These are phyloP conservation scores for Clistopyga incitator DNA, from an alignment of 2,888 invertebrate species.

Conservation along the genomic window DNA sequence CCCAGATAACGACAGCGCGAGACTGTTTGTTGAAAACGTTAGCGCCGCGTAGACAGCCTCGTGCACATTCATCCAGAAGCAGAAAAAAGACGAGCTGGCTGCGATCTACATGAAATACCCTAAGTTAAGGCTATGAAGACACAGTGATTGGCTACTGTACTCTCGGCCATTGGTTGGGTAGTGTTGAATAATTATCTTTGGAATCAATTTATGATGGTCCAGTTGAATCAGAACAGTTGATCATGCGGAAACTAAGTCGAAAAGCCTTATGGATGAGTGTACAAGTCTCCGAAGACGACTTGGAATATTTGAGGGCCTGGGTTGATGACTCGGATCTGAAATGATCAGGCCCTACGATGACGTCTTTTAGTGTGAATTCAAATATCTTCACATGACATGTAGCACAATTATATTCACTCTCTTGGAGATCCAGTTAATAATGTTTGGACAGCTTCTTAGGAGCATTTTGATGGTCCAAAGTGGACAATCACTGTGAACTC, in stretches of 20 bases:
- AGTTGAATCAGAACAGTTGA: no score
- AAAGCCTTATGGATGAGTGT: not conserved
- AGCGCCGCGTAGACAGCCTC: constrained; percentile 67
- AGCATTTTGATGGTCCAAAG: not conserved
- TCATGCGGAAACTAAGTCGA: not conserved
- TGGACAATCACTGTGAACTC: not conserved
- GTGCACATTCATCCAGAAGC: constrained; percentile 25
- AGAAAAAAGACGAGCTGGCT: not conserved
- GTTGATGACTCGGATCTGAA: no score
- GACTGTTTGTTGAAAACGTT: constrained; percentile 75
- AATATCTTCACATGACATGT: no score
- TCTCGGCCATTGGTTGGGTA: not conserved
- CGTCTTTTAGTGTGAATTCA: no score
- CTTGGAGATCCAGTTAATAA: not conserved
- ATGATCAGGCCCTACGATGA: no score
- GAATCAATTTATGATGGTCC: not conserved
- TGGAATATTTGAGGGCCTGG: no score
- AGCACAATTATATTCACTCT: not conserved
- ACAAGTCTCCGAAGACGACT: not conserved
- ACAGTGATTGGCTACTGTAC: not conserved
- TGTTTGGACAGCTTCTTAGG: not conserved
- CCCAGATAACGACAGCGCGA: constrained; percentile 72
- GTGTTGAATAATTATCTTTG: not conserved
- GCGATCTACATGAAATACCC: not conserved
- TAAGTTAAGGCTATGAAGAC: not conserved